phyloP scores from a whole-genome alignment of 2,113 vertebrate genomes.

The Lipophrys pholis region DNA sequence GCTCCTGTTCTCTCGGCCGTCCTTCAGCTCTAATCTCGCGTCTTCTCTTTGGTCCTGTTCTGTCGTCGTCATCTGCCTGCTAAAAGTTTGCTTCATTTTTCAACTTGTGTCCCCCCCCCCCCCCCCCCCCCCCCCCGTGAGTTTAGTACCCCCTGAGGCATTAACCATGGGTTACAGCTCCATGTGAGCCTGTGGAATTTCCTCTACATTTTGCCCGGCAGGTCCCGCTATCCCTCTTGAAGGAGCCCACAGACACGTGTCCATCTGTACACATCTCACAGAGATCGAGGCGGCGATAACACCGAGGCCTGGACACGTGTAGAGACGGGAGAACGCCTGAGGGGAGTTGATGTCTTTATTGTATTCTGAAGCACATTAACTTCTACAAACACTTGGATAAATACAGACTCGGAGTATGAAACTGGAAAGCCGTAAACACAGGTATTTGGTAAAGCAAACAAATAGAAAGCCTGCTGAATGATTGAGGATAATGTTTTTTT shows the following conservation, averaged over 20 bases:
- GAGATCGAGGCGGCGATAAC: slow-evolving; percentile 33
- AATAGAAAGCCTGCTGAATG: slow-evolving; percentile 22
- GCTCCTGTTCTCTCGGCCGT: slow-evolving; percentile 16
- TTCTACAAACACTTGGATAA: too few species aligned
- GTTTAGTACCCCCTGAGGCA: slow-evolving; percentile 22
- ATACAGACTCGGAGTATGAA: neutral
- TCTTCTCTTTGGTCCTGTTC: slow-evolving; percentile 23
- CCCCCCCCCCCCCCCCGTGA: neutral
- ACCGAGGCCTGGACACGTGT: too few species aligned
- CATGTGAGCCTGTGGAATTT: slow-evolving; percentile 76
- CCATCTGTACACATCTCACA: slow-evolving; percentile 50
- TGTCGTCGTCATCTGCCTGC: neutral
- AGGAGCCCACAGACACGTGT: slow-evolving; percentile 45
- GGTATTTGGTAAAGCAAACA: slow-evolving; percentile 40
- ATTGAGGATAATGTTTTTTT: slow-evolving; percentile 20
- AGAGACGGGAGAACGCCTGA: too few species aligned
- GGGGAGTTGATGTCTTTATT: too few species aligned
- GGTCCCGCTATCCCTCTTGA: slow-evolving; percentile 34
- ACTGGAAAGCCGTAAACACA: neutral
- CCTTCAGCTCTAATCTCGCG: slow-evolving; percentile 16
- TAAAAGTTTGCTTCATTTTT: neutral
- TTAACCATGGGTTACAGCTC: slow-evolving; percentile 45
- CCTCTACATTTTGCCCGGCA: slow-evolving; percentile 39
- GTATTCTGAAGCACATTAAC: too few species aligned
- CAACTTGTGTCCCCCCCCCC: slow-evolving; percentile 22